Percentiles rank a stretch among this genome's conserved stretches.
Evolutionary conservation across 2,113 vertebrate species (phyloP).

Genomic region (Potamarius usumacintae): DNA sequence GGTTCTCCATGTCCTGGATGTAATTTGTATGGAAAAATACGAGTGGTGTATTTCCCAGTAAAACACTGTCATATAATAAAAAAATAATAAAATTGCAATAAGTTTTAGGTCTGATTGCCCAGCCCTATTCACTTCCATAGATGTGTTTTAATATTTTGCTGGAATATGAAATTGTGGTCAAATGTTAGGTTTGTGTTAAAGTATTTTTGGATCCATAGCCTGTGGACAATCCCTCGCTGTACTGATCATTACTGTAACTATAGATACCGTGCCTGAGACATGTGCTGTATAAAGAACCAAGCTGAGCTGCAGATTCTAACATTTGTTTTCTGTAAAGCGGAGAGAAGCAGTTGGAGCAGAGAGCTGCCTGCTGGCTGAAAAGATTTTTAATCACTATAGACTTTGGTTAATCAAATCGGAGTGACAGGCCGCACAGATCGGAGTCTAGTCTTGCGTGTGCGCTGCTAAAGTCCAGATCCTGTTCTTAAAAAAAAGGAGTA

Average conservation of each 20-base stretch:
- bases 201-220: neutral
- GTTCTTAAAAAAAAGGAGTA: neutral
- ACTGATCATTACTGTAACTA: neutral
- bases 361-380: conserved; percentile 16
- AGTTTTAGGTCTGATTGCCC: no score
- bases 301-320: neutral
- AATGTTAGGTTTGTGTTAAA: neutral
- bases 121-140: no score
- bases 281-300: neutral
- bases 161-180: neutral
- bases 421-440: neutral
- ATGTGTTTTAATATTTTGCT: neutral
- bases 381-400: conserved; percentile 1
- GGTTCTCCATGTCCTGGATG: no score
- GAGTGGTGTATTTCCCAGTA: no score
- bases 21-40: no score
- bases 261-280: neutral
- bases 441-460: neutral
- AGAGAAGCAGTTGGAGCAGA: neutral
- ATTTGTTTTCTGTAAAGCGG: conserved; percentile 8
- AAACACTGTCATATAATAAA: no score
- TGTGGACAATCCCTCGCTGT: neutral
- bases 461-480: neutral
- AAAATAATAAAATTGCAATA: no score
- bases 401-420: conserved; percentile 22